Conservation (phyloP, 2,113 vertebrate genomes). For the Apus apus region DNA sequence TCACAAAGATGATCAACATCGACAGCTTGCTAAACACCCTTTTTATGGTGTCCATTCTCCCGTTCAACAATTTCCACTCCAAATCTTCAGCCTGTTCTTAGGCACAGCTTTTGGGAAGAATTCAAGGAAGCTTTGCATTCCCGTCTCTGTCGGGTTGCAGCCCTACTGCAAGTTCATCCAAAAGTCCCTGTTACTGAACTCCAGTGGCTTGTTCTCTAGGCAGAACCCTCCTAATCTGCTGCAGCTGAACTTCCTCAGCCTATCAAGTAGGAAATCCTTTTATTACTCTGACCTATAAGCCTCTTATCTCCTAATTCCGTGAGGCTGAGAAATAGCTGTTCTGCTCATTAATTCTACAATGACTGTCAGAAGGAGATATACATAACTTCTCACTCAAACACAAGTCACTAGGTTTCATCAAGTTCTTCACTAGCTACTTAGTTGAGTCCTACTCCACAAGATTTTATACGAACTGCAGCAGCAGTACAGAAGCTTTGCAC, state of each 20-base stretch:
- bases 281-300: slow-evolving; percentile 46
- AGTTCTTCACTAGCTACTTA: background rate
- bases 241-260: slow-evolving; percentile 40
- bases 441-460: background rate
- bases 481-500: background rate
- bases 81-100: background rate
- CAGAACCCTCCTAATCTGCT: slow-evolving; percentile 20
- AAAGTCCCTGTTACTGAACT: background rate
- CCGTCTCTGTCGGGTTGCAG: background rate
- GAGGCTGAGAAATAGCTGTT: slow-evolving; percentile 26
- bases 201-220: background rate
- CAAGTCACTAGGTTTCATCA: slow-evolving; percentile 8
- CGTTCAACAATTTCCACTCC: background rate
- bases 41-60: background rate
- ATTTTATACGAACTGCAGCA: background rate
- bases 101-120: background rate
- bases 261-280: slow-evolving; percentile 52
- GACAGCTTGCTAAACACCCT: background rate
- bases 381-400: slow-evolving; percentile 14
- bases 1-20: background rate
- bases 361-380: background rate
- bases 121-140: background rate
- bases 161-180: background rate
- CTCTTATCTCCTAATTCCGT: slow-evolving; percentile 35
- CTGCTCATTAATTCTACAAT: slow-evolving; percentile 36